phyloP scores from a whole-genome alignment of 2,113 vertebrate species.

The Antigone vipio region DNA sequence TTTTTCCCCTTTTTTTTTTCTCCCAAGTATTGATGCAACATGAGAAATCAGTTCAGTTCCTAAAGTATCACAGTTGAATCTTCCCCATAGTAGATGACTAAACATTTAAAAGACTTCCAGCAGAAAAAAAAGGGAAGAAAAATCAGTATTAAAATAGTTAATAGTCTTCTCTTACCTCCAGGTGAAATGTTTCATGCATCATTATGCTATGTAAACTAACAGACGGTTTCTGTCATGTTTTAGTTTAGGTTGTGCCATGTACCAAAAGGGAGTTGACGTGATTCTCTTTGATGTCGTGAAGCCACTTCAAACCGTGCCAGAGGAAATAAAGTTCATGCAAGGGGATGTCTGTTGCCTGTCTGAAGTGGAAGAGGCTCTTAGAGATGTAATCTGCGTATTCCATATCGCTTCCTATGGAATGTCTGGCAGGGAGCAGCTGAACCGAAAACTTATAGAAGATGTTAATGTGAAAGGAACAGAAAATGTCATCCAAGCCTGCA shows the following conservation, averaged over 20 bases:
- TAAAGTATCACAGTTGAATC: neutral
- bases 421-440: conserved; percentile 93
- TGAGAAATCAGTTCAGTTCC: neutral
- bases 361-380: conserved; percentile 78
- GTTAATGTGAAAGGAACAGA: conserved; percentile 89
- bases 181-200: neutral
- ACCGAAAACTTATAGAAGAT: conserved; percentile 80
- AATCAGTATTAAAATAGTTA: neutral
- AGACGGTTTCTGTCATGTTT: neutral
- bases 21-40: neutral
- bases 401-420: conserved; percentile 93
- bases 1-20: neutral
- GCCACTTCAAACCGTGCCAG: conserved; percentile 73
- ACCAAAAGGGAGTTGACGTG: conserved; percentile 74
- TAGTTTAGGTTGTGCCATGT: conserved; percentile 85
- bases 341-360: conserved; percentile 81
- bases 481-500: conserved; percentile 84
- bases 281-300: conserved; percentile 83
- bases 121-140: neutral
- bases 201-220: neutral
- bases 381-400: conserved; percentile 83
- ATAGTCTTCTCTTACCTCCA: neutral
- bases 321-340: conserved; percentile 77
- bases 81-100: neutral
- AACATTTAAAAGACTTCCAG: neutral